Percentiles rank a stretch among this genome's conserved stretches.
Evolutionary conservation across 1,140 invertebrate genomes (phyloP).

Genomic region (Onthophagus taurus): DNA sequence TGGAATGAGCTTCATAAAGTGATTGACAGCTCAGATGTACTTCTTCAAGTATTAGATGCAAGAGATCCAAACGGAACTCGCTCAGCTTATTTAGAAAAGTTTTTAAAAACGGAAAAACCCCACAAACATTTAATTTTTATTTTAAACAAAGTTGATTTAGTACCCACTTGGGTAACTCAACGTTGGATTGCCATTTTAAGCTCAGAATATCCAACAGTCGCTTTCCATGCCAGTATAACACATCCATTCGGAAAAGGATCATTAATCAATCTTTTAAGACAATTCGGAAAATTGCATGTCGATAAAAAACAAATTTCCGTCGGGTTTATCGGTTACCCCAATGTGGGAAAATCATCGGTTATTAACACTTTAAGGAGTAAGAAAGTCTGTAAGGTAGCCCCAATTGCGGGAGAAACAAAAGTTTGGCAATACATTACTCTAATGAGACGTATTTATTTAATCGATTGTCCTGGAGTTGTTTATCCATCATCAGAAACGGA

Average conservation of each 20-base stretch:
- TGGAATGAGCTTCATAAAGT: slow-evolving; percentile 99
- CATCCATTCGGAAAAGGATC: slow-evolving; percentile 99
- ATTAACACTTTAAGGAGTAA: slow-evolving; percentile 94
- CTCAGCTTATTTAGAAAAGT: slow-evolving; percentile 88
- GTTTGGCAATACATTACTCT: slow-evolving; percentile 99
- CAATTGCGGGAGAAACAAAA: slow-evolving; percentile 98
- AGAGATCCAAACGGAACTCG: slow-evolving; percentile 92
- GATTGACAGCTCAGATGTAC: slow-evolving; percentile 96
- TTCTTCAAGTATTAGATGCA: slow-evolving; percentile 90
- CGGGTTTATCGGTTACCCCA: slow-evolving; percentile 98
- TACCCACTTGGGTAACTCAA: slow-evolving; percentile 96
- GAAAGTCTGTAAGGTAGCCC: slow-evolving; percentile 97
- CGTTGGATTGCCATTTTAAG: slow-evolving; percentile 91
- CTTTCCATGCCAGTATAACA: slow-evolving; percentile 95
- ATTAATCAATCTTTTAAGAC: slow-evolving; percentile 89
- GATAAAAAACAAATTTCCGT: slow-evolving; percentile 99
- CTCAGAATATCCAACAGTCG: slow-evolving; percentile 92
- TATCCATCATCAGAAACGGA: slow-evolving; percentile 89
- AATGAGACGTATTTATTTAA: slow-evolving; percentile 94
- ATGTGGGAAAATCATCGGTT: slow-evolving; percentile 97
- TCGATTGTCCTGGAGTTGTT: slow-evolving; percentile 98
- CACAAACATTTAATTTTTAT: slow-evolving; percentile 94
- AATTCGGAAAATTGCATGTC: slow-evolving; percentile 61
- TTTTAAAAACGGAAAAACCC: slow-evolving; percentile 78
- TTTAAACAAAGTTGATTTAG: slow-evolving; percentile 90